A percentile compares a stretch with the other conserved stretches of the same genome.
Conservation (phyloP, 2,888 invertebrate genomes). For the Euproctis similis region DNA sequence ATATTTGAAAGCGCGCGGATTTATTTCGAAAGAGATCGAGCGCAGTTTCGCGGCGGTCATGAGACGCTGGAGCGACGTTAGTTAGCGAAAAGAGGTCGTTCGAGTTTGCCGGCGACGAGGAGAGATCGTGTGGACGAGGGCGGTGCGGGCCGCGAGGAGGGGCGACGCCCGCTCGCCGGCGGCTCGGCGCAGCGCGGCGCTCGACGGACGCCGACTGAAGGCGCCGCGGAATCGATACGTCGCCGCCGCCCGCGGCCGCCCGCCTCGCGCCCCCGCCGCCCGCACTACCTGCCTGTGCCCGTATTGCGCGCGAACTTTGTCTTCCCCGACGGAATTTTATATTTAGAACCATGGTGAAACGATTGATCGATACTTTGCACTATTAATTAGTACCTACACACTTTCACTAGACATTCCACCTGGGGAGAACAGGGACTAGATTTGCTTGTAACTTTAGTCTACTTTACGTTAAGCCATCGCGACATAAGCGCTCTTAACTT, state of each 20-base stretch:
- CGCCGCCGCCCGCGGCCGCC: constrained; percentile 55
- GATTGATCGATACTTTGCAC: constrained; percentile 74
- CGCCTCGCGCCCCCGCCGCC: constrained; percentile 9
- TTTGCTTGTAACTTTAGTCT: constrained; percentile 8
- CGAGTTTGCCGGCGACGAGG: constrained; percentile 69
- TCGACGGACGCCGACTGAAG: constrained; percentile 73
- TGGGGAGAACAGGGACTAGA: constrained; percentile 10
- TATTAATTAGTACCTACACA: constrained; percentile 57
- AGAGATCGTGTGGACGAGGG: constrained; percentile 45
- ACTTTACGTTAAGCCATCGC: constrained; percentile 13
- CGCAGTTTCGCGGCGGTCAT: constrained; percentile 66
- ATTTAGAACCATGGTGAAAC: constrained; percentile 74
- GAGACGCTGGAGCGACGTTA: constrained; percentile 66
- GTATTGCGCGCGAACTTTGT: constrained; percentile 75
- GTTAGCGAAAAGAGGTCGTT: constrained; percentile 72
- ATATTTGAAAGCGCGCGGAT: no score
- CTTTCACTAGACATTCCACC: constrained; percentile 42
- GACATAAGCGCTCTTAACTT: constrained; percentile 6
- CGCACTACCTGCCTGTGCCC: constrained; percentile 55
- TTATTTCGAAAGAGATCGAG: no score
- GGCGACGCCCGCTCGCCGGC: constrained; percentile 63
- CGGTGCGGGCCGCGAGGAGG: constrained; percentile 37
- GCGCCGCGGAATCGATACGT: constrained; percentile 70
- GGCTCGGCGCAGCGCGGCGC: constrained; percentile 73
- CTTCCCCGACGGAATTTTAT: constrained; percentile 73